Evolutionary conservation across 2,797 vertebrate genomes (phyloP).

Genomic region (Hipposideros larvatus): DNA sequence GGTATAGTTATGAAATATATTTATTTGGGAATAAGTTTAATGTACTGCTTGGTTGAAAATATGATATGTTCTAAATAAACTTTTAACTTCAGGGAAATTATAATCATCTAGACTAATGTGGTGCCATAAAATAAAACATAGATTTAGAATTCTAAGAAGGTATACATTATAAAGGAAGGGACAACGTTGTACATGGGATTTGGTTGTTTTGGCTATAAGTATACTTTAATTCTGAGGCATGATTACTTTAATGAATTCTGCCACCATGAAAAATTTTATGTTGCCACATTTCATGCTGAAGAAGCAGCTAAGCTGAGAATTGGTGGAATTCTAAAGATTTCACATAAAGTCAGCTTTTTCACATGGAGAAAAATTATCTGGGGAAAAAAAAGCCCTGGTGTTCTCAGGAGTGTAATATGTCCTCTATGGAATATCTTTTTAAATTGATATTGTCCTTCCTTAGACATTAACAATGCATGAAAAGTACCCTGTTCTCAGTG

Average conservation of each 20-base stretch:
- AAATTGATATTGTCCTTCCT: neutral
- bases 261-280: neutral
- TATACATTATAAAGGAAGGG: neutral
- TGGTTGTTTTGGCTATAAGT: neutral
- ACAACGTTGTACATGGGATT: neutral
- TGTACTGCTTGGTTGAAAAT: neutral
- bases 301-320: neutral
- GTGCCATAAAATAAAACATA: conserved; percentile 52
- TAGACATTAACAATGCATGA: neutral
- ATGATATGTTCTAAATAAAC: neutral
- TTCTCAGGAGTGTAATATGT: neutral
- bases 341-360: neutral
- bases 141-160: conserved; percentile 16
- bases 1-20: neutral
- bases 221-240: neutral
- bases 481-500: neutral
- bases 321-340: neutral
- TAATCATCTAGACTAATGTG: conserved; percentile 8
- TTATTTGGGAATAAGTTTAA: conserved; percentile 56
- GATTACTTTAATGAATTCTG: conserved; percentile 8
- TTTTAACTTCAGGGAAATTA: conserved; percentile 29
- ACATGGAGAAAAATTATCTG: neutral
- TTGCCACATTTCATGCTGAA: neutral
- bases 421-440: neutral
- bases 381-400: neutral